A percentile compares a stretch with the other conserved stretches of the same genome.
Evolutionary conservation across 2,113 vertebrate species (phyloP).

Genomic region (Chaenocephalus aceratus): DNA sequence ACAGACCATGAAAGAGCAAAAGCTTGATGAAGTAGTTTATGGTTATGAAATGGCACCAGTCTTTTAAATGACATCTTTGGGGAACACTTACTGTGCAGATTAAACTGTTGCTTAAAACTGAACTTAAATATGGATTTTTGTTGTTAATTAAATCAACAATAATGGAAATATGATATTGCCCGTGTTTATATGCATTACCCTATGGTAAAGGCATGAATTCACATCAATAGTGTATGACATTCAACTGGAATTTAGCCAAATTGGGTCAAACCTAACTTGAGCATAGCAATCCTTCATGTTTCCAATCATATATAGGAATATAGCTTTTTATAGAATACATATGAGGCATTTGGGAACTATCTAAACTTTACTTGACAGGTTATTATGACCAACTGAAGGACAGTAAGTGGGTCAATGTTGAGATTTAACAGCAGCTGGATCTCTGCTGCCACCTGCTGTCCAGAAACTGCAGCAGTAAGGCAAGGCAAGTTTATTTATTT

Average conservation of each 20-base stretch:
- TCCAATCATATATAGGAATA: neutral
- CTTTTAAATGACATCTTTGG: neutral
- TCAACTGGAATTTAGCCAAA: neutral
- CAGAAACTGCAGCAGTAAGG: neutral
- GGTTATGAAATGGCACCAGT: slow-evolving; percentile 10
- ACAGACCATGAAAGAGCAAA: slow-evolving; percentile 24
- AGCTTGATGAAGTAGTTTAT: slow-evolving; percentile 17
- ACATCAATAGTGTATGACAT: neutral
- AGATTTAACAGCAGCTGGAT: neutral
- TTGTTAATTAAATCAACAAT: neutral
- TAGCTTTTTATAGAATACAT: neutral
- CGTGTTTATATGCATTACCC: neutral
- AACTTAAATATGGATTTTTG: neutral
- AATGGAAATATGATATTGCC: neutral
- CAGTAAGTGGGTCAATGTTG: slow-evolving; percentile 8
- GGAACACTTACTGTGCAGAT: neutral
- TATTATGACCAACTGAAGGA: slow-evolving; percentile 24
- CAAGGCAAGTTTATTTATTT: too few species aligned
- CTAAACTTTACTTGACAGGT: neutral
- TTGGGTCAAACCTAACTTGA: neutral
- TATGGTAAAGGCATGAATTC: neutral
- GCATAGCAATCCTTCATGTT: neutral
- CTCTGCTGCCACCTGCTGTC: slow-evolving; percentile 66
- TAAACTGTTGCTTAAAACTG: neutral
- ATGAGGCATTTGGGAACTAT: neutral